phyloP scores from a whole-genome alignment of 2,888 invertebrate species.

The Penaeus monodon region DNA sequence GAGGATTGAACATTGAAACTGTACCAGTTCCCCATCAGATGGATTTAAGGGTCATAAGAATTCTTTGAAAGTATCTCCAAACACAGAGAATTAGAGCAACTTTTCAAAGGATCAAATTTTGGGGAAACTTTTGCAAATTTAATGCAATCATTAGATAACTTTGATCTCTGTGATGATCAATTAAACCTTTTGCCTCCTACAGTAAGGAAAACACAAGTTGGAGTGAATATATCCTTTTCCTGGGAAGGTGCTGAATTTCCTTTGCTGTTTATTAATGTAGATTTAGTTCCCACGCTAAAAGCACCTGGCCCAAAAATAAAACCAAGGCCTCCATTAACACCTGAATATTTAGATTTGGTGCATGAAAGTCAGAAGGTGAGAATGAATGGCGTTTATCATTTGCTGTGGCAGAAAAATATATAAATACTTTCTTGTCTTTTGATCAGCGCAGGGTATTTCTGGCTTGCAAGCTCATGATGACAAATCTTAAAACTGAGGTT shows the following conservation, averaged over 20 bases:
- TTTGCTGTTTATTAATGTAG: conserved; percentile 18
- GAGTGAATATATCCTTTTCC: conserved; percentile 7
- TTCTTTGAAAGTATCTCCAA: neutral
- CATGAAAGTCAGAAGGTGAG: conserved; percentile 6
- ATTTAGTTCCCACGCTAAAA: conserved; percentile 25
- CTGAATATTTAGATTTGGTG: neutral
- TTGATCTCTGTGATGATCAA: neutral
- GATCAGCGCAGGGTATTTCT: conserved; percentile 7
- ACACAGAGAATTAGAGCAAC: neutral
- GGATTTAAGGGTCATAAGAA: neutral
- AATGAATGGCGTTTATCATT: conserved; percentile 24
- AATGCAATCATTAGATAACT: neutral
- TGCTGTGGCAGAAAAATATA: conserved; percentile 7
- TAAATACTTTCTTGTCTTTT: neutral
- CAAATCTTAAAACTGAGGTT: conserved; percentile 8
- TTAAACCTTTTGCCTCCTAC: conserved; percentile 20
- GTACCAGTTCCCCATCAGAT: neutral
- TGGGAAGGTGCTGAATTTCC: conserved; percentile 25
- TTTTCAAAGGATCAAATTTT: conserved; percentile 15
- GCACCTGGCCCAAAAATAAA: conserved; percentile 8
- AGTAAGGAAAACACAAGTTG: conserved; percentile 29
- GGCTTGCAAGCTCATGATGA: conserved; percentile 24
- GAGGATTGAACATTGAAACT: conserved; percentile 10
- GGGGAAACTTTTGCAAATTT: neutral
- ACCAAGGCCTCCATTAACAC: neutral